Evolutionary conservation across 37 sponge, comb jelly and placozoan genomes (phyloP).

Genomic region (Bolinopsis microptera): DNA sequence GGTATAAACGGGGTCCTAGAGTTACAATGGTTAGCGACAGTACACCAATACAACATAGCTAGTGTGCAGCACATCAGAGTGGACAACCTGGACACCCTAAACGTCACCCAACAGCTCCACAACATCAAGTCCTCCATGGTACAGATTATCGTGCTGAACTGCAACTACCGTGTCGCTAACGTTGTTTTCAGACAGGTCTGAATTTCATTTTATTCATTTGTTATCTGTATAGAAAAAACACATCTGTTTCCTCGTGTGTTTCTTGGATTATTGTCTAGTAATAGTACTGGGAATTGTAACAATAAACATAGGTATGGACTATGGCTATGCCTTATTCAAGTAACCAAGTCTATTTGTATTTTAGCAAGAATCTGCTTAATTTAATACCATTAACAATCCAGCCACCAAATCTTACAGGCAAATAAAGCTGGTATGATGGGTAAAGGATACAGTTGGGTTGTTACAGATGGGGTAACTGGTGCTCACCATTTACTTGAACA

Average conservation of each 20-base stretch:
- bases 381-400: too few species aligned
- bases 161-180: neutral
- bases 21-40: neutral
- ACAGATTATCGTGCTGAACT: neutral
- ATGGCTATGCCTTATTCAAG: too few species aligned
- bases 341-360: too few species aligned
- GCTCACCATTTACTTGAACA: neutral
- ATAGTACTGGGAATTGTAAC: too few species aligned
- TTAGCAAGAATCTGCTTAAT: too few species aligned
- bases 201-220: neutral
- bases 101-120: neutral
- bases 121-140: neutral
- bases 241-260: too few species aligned
- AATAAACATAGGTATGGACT: too few species aligned
- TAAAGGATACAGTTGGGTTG: constrained; percentile 1
- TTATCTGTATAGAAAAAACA: too few species aligned
- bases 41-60: neutral
- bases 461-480: constrained; percentile 10
- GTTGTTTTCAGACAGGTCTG: neutral
- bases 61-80: constrained; percentile 18
- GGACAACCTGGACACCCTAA: neutral
- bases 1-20: constrained; percentile 23
- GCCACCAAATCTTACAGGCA: neutral
- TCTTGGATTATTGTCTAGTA: too few species aligned
- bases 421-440: neutral